These are phyloP conservation scores for Melanotaenia boesemani DNA, from an alignment of 2,797 vertebrate genomes.

Conservation along the genomic window DNA sequence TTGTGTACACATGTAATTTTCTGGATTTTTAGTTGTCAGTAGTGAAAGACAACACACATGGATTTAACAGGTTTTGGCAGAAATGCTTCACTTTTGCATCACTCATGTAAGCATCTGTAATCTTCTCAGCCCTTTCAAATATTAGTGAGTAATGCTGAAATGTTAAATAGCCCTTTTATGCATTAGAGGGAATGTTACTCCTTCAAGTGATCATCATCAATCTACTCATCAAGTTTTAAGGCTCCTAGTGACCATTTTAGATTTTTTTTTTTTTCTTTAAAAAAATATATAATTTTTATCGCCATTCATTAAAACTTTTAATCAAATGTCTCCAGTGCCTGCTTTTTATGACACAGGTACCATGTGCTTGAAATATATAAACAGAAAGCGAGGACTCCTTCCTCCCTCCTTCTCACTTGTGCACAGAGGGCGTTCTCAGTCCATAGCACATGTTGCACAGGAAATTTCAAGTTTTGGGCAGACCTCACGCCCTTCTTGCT, in stretches of 20 bases:
- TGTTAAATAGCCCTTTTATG: not conserved
- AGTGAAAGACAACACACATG: not conserved
- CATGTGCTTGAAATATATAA: constrained; percentile 34
- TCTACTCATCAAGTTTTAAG: not conserved
- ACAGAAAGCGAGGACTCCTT: constrained; percentile 8
- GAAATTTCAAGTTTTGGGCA: constrained; percentile 30
- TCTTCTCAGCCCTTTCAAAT: not conserved
- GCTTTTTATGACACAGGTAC: not conserved
- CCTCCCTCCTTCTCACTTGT: not conserved
- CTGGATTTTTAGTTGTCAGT: not conserved
- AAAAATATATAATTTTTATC: too few species aligned
- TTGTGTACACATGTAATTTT: not conserved
- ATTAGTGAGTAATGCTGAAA: constrained; percentile 32
- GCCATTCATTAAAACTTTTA: not conserved
- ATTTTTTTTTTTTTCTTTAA: not conserved
- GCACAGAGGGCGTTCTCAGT: constrained; percentile 62
- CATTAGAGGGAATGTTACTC: not conserved
- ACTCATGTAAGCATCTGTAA: not conserved
- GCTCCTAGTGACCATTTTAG: not conserved
- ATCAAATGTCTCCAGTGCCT: not conserved
- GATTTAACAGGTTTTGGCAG: not conserved
- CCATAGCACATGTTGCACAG: constrained; percentile 14
- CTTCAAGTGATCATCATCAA: not conserved
- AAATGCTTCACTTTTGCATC: not conserved
- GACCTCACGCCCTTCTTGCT: constrained; percentile 61